A percentile compares a stretch with the other conserved stretches of the same genome.
phyloP scores from a whole-genome alignment of 2,888 invertebrate genomes.

The Synergus umbraculus region DNA sequence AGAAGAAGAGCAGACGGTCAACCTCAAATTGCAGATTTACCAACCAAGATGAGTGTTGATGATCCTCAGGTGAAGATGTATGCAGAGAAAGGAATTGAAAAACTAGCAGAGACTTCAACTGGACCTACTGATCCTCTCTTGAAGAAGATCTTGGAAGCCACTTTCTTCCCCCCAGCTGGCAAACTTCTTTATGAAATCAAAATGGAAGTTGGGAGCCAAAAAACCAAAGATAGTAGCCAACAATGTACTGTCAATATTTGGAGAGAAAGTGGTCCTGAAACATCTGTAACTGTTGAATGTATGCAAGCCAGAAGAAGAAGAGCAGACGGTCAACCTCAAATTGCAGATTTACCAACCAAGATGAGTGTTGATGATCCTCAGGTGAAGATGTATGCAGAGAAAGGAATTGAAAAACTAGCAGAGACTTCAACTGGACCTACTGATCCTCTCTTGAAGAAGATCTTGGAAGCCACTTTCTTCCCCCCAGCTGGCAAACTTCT shows the following conservation, averaged over 20 bases:
- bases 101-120: not conserved
- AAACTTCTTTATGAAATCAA: not conserved
- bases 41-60: not conserved
- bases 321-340: not conserved
- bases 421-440: not conserved
- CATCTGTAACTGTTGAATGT: no score
- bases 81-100: not conserved
- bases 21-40: conserved; percentile 6
- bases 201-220: no score
- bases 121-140: not conserved
- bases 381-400: not conserved
- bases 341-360: not conserved
- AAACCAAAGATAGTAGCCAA: no score
- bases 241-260: no score
- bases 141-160: not conserved
- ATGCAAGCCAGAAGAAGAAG: no score
- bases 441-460: not conserved
- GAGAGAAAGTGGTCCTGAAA: no score
- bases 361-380: not conserved
- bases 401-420: not conserved
- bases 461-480: not conserved
- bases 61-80: not conserved
- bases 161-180: conserved; percentile 1
- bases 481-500: not conserved
- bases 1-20: no score